Evolutionary conservation across 92 coral and sea anemone species (phyloP).

Genomic region (Zoanthus solanderi): DNA sequence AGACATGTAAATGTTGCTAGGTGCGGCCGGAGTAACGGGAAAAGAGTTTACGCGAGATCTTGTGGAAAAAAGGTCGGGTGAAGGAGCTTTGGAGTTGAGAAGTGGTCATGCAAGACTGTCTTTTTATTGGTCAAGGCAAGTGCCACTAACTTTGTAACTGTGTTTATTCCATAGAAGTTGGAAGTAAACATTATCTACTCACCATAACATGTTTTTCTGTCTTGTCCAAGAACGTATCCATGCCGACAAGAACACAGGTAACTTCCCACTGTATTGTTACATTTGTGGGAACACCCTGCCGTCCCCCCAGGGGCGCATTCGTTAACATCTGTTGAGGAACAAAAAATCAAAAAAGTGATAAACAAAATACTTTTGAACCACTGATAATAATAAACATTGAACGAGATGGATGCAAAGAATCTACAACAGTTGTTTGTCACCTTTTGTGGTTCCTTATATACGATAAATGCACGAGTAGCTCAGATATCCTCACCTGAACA

Average conservation of each 20-base stretch:
- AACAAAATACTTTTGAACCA: background rate
- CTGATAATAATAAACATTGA: background rate
- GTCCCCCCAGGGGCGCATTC: constrained; percentile 53
- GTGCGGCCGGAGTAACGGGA: too few species aligned
- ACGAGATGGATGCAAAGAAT: too few species aligned
- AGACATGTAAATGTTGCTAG: too few species aligned
- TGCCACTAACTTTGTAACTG: too few species aligned
- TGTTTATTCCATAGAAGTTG: too few species aligned
- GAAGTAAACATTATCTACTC: background rate
- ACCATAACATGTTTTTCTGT: constrained; percentile 62
- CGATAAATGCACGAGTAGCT: background rate
- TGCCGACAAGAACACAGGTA: constrained; percentile 58
- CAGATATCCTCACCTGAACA: constrained; percentile 20
- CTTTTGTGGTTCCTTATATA: too few species aligned
- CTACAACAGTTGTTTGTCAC: too few species aligned
- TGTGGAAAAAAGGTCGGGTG: too few species aligned
- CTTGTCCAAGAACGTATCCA: constrained; percentile 52
- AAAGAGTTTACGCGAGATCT: too few species aligned
- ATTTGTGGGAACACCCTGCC: constrained; percentile 59
- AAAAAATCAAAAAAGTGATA: background rate
- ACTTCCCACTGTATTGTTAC: constrained; percentile 61
- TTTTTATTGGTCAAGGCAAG: too few species aligned
- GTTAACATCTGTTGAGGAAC: constrained; percentile 43
- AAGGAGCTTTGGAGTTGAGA: too few species aligned
- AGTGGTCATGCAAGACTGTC: too few species aligned